Base-by-base conservation (phyloP, 2,113 vertebrate species). In the Megaceryle torquata region DNA sequence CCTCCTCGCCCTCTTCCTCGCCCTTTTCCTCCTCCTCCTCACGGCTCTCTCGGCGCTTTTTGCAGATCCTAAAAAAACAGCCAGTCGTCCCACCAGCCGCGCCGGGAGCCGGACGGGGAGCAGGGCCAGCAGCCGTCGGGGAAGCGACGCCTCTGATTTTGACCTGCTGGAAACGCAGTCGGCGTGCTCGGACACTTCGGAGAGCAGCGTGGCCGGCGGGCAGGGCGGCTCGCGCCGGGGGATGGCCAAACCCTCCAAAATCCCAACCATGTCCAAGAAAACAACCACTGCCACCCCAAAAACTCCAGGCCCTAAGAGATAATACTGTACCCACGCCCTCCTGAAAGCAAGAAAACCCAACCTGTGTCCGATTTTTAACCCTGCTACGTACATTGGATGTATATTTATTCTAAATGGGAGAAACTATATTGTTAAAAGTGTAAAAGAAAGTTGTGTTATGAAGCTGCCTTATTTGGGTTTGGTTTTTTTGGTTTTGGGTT, bases 251-350 rank as follows among this genome's bases (percentile, higher is more conserved):
- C 99, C 99, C 80, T 99, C 99, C 95, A 99, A 99, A 97, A 99
- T 99, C 96, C 99, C 99, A 44, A 99, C 99, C 95, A 99, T 99
- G 97, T 99, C 99, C 76, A 99, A 99, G 98, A 99, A 99, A 94
- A 77, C 97, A 8, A 86, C 98, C 68, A 95, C 99, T 57, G 97
- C 98, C 97, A 98, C 99, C 97, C 98, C 99, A 1, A 99, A 99
- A 98, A 98, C 98, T 26, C 97, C 98, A 0, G 97, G 97, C 31
- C 96, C 98, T 8, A 99, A 99, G 85, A 99, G 98, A 98, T 98
- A 98, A 98, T 98, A 95, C 96, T 94, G 94, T 94, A 88, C 74
- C 82, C 88, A 15, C 61, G 13, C 79, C 90, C 61, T 68, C 41
- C 50, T 0, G 41, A 37, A 10, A 60, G 26, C 39, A 53, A 72